phyloP scores from a whole-genome alignment of 1,140 invertebrate species.

The Drosophila oshimai region DNA sequence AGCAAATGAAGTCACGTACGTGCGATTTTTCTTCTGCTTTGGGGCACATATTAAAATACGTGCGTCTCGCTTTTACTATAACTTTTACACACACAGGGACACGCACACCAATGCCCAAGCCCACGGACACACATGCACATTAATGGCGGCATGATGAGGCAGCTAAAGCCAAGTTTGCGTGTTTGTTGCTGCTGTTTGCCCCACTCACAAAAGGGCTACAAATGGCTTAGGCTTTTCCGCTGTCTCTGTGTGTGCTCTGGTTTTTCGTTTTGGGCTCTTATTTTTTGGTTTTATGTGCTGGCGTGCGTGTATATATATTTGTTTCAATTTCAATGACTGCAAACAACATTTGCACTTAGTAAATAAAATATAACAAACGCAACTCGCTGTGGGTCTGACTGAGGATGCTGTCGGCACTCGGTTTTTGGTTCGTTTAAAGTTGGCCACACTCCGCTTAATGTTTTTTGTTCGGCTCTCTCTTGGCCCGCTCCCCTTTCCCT shows the following conservation, averaged over 20 bases:
- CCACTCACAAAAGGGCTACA: constrained; percentile 76
- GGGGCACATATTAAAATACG: constrained; percentile 82
- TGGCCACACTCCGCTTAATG: constrained; percentile 19
- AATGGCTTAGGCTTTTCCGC: constrained; percentile 67
- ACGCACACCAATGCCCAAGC: neutral
- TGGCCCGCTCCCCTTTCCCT: neutral
- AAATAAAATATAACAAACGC: constrained; percentile 80
- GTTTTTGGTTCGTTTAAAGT: constrained; percentile 45
- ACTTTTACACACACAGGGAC: constrained; percentile 52
- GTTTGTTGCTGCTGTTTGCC: constrained; percentile 50
- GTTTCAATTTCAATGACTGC: constrained; percentile 80
- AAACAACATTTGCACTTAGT: constrained; percentile 81
- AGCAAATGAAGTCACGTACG: constrained; percentile 82
- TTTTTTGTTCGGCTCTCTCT: constrained; percentile 1
- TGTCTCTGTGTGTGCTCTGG: neutral
- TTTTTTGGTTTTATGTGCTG: constrained; percentile 31
- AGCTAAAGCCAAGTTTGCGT: constrained; percentile 66
- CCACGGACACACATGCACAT: constrained; percentile 46
- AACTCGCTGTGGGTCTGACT: constrained; percentile 21
- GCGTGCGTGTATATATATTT: constrained; percentile 57
- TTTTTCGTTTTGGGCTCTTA: constrained; percentile 42
- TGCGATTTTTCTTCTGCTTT: constrained; percentile 82
- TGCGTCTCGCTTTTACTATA: constrained; percentile 77
- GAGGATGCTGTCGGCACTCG: constrained; percentile 3
- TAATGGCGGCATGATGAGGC: constrained; percentile 78